Conservation (phyloP, 2,888 invertebrate species). For the Hypercompe scribonia region DNA sequence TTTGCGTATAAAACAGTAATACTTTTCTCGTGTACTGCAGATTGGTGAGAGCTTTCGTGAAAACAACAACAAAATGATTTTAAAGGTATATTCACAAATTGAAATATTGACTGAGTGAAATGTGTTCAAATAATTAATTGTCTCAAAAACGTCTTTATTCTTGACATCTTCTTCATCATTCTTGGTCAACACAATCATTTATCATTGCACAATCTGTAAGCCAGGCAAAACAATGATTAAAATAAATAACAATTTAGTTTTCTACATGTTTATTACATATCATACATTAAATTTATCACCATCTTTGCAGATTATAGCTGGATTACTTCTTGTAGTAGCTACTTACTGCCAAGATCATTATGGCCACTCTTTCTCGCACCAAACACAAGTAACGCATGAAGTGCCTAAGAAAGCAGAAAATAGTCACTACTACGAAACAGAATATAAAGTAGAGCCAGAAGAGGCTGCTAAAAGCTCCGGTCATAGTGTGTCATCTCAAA, state of each 20-base stretch:
- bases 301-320: slow-evolving; percentile 53
- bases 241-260: neutral
- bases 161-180: no score
- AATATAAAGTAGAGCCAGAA: slow-evolving; percentile 15
- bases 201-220: neutral
- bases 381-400: slow-evolving; percentile 64
- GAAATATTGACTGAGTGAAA: slow-evolving; percentile 10
- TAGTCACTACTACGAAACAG: slow-evolving; percentile 19
- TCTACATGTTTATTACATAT: neutral
- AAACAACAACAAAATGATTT: slow-evolving; percentile 60
- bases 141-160: neutral
- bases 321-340: slow-evolving; percentile 50
- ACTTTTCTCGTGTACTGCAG: slow-evolving; percentile 54
- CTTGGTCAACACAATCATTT: neutral
- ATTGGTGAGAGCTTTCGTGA: slow-evolving; percentile 56
- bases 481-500: slow-evolving; percentile 64
- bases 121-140: neutral
- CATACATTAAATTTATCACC: neutral
- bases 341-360: slow-evolving; percentile 62
- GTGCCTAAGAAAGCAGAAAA: slow-evolving; percentile 57
- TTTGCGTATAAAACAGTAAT: slow-evolving; percentile 66
- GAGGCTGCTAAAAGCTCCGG: slow-evolving; percentile 47
- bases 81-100: slow-evolving; percentile 46
- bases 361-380: slow-evolving; percentile 49
- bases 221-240: neutral